phyloP scores from a whole-genome alignment of 2,888 invertebrate species.

The Amiota communis region DNA sequence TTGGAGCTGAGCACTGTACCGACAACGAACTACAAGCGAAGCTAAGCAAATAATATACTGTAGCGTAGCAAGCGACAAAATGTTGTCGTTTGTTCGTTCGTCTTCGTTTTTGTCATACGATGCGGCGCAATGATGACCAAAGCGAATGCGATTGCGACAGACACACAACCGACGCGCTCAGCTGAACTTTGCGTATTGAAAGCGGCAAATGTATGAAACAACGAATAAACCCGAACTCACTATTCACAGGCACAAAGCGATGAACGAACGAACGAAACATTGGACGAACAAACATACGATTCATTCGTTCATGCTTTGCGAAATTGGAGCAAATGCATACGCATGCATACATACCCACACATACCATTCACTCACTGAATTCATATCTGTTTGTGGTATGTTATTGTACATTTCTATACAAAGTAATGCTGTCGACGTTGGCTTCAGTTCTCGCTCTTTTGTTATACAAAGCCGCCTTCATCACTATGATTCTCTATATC shows the following conservation, averaged over 20 bases:
- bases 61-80: background rate
- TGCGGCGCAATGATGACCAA: conserved; percentile 38
- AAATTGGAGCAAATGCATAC: conserved; percentile 59
- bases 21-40: background rate
- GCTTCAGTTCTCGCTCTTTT: no score
- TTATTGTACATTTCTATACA: no score
- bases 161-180: conserved; percentile 66
- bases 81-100: background rate
- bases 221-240: conserved; percentile 44
- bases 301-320: conserved; percentile 22
- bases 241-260: background rate
- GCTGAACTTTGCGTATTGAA: conserved; percentile 68
- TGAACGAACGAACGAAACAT: conserved; percentile 36
- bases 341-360: conserved; percentile 37
- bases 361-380: conserved; percentile 26
- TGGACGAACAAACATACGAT: conserved; percentile 13
- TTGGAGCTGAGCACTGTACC: background rate
- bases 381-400: background rate
- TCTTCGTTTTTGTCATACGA: no score
- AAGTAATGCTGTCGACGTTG: no score
- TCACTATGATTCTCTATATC: no score
- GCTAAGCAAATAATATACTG: background rate
- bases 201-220: conserved; percentile 43
- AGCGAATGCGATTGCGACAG: conserved; percentile 43
- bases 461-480: no score